Evolutionary conservation across 2,797 vertebrate species (phyloP).

Genomic region (Aphelocoma californica): DNA sequence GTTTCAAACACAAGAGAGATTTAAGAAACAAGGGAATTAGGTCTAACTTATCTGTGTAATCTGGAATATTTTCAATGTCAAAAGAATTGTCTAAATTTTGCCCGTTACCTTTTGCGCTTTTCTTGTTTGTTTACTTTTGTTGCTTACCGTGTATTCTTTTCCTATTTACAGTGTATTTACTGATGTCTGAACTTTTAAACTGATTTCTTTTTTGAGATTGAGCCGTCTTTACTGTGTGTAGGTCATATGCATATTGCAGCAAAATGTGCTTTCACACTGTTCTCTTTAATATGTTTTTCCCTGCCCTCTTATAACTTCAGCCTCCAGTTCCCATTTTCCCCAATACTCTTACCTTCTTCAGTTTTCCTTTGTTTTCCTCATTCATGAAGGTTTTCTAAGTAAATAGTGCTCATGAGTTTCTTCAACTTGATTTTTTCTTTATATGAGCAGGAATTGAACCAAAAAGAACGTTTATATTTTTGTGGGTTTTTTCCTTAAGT

Average conservation of each 20-base stretch:
- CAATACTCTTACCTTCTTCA: neutral
- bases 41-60: neutral
- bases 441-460: neutral
- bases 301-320: neutral
- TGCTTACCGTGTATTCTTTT: neutral
- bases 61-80: neutral
- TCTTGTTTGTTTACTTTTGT: neutral
- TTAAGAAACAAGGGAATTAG: neutral
- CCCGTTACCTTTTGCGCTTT: neutral
- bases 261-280: neutral
- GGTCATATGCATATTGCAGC: neutral
- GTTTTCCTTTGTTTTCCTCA: neutral
- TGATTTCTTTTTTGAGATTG: neutral
- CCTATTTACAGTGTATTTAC: neutral
- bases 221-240: neutral
- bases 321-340: neutral
- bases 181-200: neutral
- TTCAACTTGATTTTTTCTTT: neutral
- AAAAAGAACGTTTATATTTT: rapidly evolving
- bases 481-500: neutral
- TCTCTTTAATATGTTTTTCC: neutral
- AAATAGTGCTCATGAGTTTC: neutral
- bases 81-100: neutral
- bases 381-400: neutral
- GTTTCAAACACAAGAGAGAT: neutral